Percentiles rank a stretch among this genome's conserved stretches.
Evolutionary conservation across 1,140 invertebrate species (phyloP).

Genomic region (Drosophila suzukii): DNA sequence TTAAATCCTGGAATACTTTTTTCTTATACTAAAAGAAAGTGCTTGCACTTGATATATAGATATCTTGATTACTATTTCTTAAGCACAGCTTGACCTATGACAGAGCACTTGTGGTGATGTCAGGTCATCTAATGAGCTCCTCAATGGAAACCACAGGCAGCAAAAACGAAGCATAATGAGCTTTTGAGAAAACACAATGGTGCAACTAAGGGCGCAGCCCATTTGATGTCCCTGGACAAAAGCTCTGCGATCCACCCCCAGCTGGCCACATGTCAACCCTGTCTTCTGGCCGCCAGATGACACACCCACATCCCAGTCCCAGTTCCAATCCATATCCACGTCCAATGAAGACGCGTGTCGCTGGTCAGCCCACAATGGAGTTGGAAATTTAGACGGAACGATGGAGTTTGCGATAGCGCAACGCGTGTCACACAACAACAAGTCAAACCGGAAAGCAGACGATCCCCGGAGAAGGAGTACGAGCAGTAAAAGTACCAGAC

Average conservation of each 20-base stretch:
- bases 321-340: conserved; percentile 17
- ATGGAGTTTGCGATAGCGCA: conserved; percentile 50
- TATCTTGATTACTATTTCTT: not conserved
- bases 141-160: conserved; percentile 30
- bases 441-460: conserved; percentile 72
- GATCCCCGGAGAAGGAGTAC: conserved; percentile 24
- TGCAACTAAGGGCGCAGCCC: conserved; percentile 4
- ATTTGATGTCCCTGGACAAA: conserved; percentile 14
- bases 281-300: conserved; percentile 30
- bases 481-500: not conserved
- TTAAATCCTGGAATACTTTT: too few relatives aligned
- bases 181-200: conserved; percentile 11
- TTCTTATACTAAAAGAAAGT: not conserved
- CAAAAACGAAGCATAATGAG: conserved; percentile 11
- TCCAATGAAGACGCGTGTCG: conserved; percentile 59
- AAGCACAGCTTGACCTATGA: conserved; percentile 26
- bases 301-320: conserved; percentile 32
- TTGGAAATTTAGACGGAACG: conserved; percentile 38
- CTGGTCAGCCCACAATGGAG: conserved; percentile 67
- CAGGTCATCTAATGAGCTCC: conserved; percentile 30
- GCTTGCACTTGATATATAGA: not conserved
- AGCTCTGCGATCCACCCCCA: conserved; percentile 54
- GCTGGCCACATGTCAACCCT: conserved; percentile 59
- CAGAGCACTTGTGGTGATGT: conserved; percentile 23
- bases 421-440: conserved; percentile 76